A percentile compares a stretch with the other conserved stretches of the same genome.
These are phyloP conservation scores for Parochlus steinenii DNA, from an alignment of 2,888 invertebrate species.

Conservation along the genomic window DNA sequence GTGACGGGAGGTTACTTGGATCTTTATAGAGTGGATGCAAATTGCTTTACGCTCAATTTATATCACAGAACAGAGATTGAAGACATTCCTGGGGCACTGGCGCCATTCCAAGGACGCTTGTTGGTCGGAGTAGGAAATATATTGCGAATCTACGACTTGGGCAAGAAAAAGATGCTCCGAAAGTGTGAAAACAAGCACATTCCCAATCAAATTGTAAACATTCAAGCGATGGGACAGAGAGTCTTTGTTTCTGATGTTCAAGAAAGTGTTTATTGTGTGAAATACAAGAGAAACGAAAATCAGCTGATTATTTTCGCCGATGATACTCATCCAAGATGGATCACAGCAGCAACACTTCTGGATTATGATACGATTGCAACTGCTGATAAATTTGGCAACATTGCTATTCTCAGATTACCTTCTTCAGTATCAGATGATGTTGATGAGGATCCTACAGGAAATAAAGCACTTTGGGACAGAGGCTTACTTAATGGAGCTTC, in stretches of 20 bases:
- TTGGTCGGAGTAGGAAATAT: conserved; percentile 85
- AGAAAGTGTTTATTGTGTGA: conserved; percentile 90
- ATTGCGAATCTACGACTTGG: conserved; percentile 87
- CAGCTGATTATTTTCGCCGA: conserved; percentile 97
- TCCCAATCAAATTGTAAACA: conserved; percentile 84
- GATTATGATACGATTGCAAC: conserved; percentile 95
- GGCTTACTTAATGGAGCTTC: conserved; percentile 91
- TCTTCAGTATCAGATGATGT: conserved; percentile 91
- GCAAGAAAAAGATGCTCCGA: conserved; percentile 84
- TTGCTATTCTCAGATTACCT: conserved; percentile 78
- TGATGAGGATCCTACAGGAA: conserved; percentile 98
- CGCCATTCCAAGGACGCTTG: conserved; percentile 79
- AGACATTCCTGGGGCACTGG: conserved; percentile 78
- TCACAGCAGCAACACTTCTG: conserved; percentile 77
- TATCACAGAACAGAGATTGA: conserved; percentile 88
- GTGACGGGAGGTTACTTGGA: conserved; percentile 72
- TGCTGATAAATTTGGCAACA: conserved; percentile 96
- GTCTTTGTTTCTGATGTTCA: conserved; percentile 92
- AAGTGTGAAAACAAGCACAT: conserved; percentile 98
- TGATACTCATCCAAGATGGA: conserved; percentile 94
- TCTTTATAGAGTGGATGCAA: conserved; percentile 57
- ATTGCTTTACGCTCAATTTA: conserved; percentile 74
- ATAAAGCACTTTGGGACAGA: conserved; percentile 91
- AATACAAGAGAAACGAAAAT: conserved; percentile 90
- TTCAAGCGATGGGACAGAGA: conserved; percentile 86